phyloP scores from a whole-genome alignment of 2,797 vertebrate species.

The Pseudochirops cupreus region DNA sequence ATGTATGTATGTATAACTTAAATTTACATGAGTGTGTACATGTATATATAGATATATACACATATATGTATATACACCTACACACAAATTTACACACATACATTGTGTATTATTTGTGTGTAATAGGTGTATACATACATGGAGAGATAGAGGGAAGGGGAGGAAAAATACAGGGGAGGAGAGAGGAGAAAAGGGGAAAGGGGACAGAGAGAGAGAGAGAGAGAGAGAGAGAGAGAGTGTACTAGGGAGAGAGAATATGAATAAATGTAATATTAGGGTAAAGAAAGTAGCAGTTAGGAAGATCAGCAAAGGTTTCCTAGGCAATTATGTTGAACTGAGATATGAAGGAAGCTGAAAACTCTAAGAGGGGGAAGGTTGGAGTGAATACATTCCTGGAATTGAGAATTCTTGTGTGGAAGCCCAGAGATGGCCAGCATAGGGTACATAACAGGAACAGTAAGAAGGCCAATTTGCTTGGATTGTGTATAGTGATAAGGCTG shows the following conservation, averaged over 20 bases:
- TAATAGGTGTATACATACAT: not conserved
- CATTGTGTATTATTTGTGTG: not conserved
- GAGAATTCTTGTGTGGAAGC: not conserved
- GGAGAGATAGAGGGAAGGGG: not conserved
- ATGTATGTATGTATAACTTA: not conserved
- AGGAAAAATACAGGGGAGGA: too few species aligned
- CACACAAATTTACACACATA: too few species aligned
- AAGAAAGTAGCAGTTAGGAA: not conserved
- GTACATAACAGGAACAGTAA: not conserved
- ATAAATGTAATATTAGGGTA: not conserved
- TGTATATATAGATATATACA: too few species aligned
- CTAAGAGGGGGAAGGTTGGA: not conserved
- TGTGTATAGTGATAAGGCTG: not conserved
- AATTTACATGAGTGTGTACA: not conserved
- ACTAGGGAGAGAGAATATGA: too few species aligned
- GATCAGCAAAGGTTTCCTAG: not conserved
- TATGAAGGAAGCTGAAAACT: not conserved
- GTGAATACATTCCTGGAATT: not conserved
- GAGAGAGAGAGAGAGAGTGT: too few species aligned
- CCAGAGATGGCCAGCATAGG: not conserved
- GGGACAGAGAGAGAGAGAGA: too few species aligned
- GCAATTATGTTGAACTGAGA: not conserved
- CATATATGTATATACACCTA: too few species aligned
- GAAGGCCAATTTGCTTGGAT: not conserved
- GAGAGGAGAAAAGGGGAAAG: too few species aligned